phyloP scores from a whole-genome alignment of 2,888 invertebrate genomes.

The Ariolimax columbianus region DNA sequence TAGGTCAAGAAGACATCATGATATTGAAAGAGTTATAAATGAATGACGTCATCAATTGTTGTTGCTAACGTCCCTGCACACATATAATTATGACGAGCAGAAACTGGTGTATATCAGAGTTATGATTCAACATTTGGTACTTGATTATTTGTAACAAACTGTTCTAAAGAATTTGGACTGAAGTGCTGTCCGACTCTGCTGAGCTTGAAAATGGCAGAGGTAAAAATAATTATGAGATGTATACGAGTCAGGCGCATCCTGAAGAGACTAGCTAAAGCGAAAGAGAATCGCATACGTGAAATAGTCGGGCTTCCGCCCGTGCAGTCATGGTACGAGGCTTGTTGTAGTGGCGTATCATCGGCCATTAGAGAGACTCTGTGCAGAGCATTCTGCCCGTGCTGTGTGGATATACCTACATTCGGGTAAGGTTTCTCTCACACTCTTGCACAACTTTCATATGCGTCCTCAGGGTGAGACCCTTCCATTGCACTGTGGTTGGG shows the following conservation, averaged over 20 bases:
- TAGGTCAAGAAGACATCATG: no score
- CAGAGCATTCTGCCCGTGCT: constrained; percentile 69
- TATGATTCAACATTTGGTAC: background rate
- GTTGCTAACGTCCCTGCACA: background rate
- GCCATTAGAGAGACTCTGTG: constrained; percentile 58
- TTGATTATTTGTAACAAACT: background rate
- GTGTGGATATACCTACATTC: constrained; percentile 56
- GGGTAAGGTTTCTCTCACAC: constrained; percentile 33
- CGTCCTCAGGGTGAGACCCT: no score
- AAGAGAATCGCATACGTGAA: constrained; percentile 67
- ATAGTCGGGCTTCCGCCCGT: constrained; percentile 66
- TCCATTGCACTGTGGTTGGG: no score
- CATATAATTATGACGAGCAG: background rate
- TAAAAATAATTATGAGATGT: constrained; percentile 29
- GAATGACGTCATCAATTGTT: constrained; percentile 22
- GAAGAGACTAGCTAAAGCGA: constrained; percentile 60
- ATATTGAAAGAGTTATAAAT: background rate
- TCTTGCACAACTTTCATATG: no score
- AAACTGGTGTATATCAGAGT: no score
- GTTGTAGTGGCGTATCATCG: constrained; percentile 53
- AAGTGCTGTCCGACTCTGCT: no score
- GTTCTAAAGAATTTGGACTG: no score
- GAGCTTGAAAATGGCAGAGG: constrained; percentile 3
- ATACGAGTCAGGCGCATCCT: constrained; percentile 46
- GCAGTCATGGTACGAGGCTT: constrained; percentile 63